Percentiles rank a stretch among this genome's conserved stretches.
These are phyloP conservation scores for Lophius americanus DNA, from an alignment of 2,797 vertebrate species.

Conservation along the genomic window DNA sequence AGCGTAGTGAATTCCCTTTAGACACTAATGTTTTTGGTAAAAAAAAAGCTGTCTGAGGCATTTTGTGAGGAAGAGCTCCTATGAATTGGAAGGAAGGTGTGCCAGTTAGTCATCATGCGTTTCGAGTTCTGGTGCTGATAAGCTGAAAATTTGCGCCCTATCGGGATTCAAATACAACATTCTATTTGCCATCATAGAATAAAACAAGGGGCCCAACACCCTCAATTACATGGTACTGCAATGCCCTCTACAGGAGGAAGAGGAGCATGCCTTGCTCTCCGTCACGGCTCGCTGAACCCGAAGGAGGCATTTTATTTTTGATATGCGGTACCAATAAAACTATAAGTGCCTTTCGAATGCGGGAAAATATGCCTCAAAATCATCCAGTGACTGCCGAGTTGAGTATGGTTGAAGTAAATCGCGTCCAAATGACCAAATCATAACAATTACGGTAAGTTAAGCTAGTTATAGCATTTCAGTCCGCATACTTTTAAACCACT, in stretches of 20 bases:
- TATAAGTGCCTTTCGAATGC: background rate
- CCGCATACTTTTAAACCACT: conserved; percentile 2
- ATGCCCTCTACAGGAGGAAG: conserved; percentile 54
- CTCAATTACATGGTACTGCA: conserved; percentile 27
- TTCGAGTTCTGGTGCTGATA: background rate
- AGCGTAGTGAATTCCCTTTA: too few species aligned
- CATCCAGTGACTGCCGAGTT: background rate
- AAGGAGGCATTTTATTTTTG: background rate
- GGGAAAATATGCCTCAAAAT: background rate
- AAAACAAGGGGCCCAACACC: too few species aligned
- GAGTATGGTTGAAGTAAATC: too few species aligned
- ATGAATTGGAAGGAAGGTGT: too few species aligned
- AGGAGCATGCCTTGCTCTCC: background rate
- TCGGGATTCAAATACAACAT: background rate
- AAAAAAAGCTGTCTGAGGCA: too few species aligned
- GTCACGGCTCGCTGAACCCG: background rate
- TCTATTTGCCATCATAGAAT: background rate
- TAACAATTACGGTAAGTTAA: background rate
- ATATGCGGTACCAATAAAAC: background rate
- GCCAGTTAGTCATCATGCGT: too few species aligned
- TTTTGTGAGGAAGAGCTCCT: too few species aligned
- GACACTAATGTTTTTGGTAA: too few species aligned
- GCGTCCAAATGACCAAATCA: too few species aligned
- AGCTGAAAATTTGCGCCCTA: background rate
- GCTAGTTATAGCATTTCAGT: background rate